Conservation (phyloP, 1,140 invertebrate species). For the Lepidurus apus region DNA sequence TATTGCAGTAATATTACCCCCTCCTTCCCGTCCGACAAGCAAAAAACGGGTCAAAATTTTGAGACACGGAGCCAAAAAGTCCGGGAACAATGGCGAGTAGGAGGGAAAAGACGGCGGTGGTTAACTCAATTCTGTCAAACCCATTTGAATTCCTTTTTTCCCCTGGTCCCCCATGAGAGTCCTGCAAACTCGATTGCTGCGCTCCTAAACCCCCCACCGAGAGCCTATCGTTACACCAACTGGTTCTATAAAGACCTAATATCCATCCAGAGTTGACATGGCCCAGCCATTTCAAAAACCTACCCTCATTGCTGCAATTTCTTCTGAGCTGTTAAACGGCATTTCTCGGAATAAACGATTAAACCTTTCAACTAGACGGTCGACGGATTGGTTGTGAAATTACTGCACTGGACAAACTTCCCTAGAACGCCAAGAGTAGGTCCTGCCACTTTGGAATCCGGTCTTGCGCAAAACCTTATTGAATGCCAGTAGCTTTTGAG, state of each 20-base stretch:
- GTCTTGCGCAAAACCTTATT: slow-evolving; percentile 21
- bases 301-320: neutral
- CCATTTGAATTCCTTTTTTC: neutral
- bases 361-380: neutral
- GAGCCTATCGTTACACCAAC: neutral
- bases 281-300: neutral
- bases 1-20: neutral
- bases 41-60: neutral
- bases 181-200: neutral
- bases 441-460: neutral
- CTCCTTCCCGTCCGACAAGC: neutral
- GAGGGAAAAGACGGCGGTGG: neutral
- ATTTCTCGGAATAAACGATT: neutral
- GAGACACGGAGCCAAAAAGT: neutral
- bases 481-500: neutral
- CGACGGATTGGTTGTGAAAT: too few relatives aligned
- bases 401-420: neutral
- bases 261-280: neutral
- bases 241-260: neutral
- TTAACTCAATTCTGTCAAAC: neutral
- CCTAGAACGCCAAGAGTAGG: neutral
- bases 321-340: neutral
- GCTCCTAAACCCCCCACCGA: neutral
- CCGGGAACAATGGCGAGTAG: neutral
- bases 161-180: neutral